phyloP scores from a whole-genome alignment of 2,113 vertebrate species.

The Mirza zaza region DNA sequence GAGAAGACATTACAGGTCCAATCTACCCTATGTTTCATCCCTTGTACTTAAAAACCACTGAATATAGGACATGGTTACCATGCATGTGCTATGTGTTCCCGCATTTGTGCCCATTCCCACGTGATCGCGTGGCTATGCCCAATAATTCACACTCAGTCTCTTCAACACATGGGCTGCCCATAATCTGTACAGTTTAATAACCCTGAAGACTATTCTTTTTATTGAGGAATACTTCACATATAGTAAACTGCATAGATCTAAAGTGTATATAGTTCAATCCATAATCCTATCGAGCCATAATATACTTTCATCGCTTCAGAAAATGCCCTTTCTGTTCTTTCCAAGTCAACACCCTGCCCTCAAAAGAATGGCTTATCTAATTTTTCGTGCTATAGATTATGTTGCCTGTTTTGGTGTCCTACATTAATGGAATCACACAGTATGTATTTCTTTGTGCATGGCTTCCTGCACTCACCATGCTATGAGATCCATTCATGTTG shows the following conservation, averaged over 20 bases:
- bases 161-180: background rate
- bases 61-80: too few relatives aligned
- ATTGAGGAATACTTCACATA: background rate
- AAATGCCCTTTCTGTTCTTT: background rate
- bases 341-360: too few relatives aligned
- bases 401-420: background rate
- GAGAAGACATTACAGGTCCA: background rate
- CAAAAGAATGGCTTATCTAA: background rate
- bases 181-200: background rate
- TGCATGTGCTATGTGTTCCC: rapidly evolving
- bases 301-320: background rate
- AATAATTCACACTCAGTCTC: background rate
- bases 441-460: background rate
- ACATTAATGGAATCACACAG: background rate
- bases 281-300: rapidly evolving
- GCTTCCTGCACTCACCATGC: background rate
- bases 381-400: background rate
- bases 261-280: background rate
- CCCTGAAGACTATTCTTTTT: background rate
- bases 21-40: background rate
- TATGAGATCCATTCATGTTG: background rate
- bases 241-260: rapidly evolving
- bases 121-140: background rate
- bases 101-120: background rate
- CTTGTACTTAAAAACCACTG: background rate